Evolutionary conservation across 2,797 vertebrate species (phyloP).

Genomic region (Graptemys geographica): DNA sequence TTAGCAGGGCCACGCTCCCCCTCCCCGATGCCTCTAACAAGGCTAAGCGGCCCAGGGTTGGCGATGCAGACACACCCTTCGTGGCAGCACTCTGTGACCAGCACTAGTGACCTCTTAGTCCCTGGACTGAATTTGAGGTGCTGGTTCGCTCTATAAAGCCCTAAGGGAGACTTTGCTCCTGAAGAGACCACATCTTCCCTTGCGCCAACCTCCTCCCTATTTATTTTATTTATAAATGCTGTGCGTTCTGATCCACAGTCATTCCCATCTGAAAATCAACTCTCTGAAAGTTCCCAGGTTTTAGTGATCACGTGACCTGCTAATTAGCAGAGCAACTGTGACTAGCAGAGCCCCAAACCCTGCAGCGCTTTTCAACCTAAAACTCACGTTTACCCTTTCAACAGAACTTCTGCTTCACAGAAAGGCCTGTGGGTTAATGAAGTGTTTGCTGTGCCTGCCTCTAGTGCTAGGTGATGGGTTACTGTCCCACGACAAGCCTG

Average conservation of each 20-base stretch:
- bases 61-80: neutral
- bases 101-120: neutral
- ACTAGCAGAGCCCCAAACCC: neutral
- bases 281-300: neutral
- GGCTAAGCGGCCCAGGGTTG: neutral
- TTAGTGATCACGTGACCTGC: neutral
- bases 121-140: neutral
- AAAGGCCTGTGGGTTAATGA: neutral
- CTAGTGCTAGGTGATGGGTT: neutral
- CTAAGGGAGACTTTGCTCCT: too few relatives aligned
- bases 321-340: neutral
- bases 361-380: neutral
- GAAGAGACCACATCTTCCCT: too few relatives aligned
- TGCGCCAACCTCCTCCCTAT: too few relatives aligned
- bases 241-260: neutral
- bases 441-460: neutral
- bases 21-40: neutral
- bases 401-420: neutral
- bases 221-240: too few relatives aligned
- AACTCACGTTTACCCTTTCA: neutral
- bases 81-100: too few relatives aligned
- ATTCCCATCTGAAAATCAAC: neutral
- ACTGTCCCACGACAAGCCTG: fast-evolving
- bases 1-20: neutral
- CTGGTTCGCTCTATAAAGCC: too few relatives aligned